Conservation (phyloP, 2,888 invertebrate species). For the Vesta saturnalis region DNA sequence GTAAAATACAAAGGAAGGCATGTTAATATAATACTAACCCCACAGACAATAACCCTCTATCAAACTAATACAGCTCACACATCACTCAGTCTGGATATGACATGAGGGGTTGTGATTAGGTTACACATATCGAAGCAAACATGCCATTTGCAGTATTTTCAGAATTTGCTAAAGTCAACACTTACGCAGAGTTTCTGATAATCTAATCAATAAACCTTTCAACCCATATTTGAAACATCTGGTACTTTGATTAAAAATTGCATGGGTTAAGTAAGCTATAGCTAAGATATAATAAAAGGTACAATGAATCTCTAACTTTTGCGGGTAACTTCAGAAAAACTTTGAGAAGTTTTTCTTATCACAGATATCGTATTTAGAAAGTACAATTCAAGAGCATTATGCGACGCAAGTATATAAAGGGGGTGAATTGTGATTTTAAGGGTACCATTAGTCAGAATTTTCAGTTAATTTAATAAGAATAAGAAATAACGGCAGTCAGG, state of each 20-base stretch:
- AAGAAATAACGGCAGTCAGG: constrained; percentile 30
- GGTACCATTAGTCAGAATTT: constrained; percentile 40
- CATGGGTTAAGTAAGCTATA: no score
- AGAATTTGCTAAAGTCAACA: constrained; percentile 48
- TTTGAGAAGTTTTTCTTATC: background rate
- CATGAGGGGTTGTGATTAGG: constrained; percentile 45
- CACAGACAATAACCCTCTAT: constrained; percentile 23
- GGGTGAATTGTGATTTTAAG: constrained; percentile 37
- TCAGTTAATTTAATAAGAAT: constrained; percentile 43
- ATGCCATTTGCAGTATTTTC: constrained; percentile 39
- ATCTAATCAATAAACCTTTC: constrained; percentile 46
- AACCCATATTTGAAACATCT: background rate
- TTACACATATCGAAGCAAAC: constrained; percentile 43
- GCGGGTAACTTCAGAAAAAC: no score
- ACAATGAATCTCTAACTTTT: no score
- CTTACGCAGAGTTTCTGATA: constrained; percentile 42
- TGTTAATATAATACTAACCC: constrained; percentile 8
- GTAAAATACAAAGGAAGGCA: background rate
- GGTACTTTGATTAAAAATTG: background rate
- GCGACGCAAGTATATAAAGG: constrained; percentile 30
- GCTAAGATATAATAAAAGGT: background rate
- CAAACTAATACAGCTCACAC: constrained; percentile 30
- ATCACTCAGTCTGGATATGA: constrained; percentile 41
- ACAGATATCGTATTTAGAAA: background rate
- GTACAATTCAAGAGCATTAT: constrained; percentile 14